Evolutionary conservation across 2,113 vertebrate genomes (phyloP), one percentile per base, ranked within the genome.

Genomic region (Zosterops pallidus): DNA sequence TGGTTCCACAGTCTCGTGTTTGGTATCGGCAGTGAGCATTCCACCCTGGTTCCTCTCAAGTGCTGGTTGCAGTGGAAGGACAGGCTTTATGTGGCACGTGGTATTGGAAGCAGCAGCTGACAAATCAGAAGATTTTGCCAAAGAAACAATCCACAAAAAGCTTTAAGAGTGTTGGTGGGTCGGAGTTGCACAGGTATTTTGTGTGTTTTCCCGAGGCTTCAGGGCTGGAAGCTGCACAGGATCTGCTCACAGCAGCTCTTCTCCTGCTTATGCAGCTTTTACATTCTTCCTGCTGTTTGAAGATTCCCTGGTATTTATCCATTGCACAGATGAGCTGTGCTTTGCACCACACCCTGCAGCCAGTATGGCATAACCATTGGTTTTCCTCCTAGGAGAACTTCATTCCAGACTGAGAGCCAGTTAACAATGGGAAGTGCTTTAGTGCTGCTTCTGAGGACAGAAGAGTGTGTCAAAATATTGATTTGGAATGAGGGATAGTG

Each of bases 181-280:
- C 1, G 3, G 65, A 57, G 24, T 46, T 56, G 21, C 2, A 17
- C 13, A 29, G n/a, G 5, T 22, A 11, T 63, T 72, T 63, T 64
- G 26, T 25, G 42, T 41, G 8, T 39, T 49, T 44, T 37, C 19
- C 33, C 0, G 0, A 44, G 52, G 57, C 13, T 47, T 33, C 21
- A 20, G 35, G 41, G 41, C n/a, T 62, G 55, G n/a, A 28, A 57
- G 69, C 70, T n/a, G 44, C 10, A 2, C 33, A 56, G 20, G 55
- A 18, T 80, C 74, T 65, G 81, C 29, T 53, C 28, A 1, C 1
- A 4, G 33, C 42, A 55, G 63, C 53, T 70, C 2, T 68, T 76
- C 31, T 77, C 13, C 35, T n/a, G 4, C 46, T 41, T 14, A 29
- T 17, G 19, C 56, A 47, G 46, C 60, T 87, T 74, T 62, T 65